Evolutionary conservation across 2,888 invertebrate species (phyloP).

Genomic region (Pandemis heparana): DNA sequence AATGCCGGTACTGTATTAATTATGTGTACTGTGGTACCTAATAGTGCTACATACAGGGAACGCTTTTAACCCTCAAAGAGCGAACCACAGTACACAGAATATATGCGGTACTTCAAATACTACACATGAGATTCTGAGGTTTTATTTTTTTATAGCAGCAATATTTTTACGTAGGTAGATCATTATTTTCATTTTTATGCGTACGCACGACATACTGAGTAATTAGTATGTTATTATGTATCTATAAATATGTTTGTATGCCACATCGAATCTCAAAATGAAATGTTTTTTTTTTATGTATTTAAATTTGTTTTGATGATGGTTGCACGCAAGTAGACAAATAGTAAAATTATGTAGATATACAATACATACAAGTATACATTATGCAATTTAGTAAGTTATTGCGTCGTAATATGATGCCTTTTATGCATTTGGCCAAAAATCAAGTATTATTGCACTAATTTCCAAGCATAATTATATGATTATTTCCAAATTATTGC

Average conservation of each 20-base stretch:
- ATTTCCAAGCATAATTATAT: not conserved
- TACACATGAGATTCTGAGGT: slow-evolving; percentile 29
- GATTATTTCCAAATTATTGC: not conserved
- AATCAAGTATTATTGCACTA: slow-evolving; percentile 34
- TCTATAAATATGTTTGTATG: slow-evolving; percentile 32
- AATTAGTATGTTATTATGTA: slow-evolving; percentile 15
- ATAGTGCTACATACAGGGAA: too few species aligned
- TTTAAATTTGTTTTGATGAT: slow-evolving; percentile 46
- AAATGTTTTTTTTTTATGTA: slow-evolving; percentile 46
- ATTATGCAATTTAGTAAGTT: slow-evolving; percentile 26
- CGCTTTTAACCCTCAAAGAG: not conserved
- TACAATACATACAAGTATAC: slow-evolving; percentile 7
- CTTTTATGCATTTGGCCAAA: slow-evolving; percentile 34
- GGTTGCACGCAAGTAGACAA: slow-evolving; percentile 42
- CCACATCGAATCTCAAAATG: slow-evolving; percentile 57
- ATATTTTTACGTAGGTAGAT: slow-evolving; percentile 42
- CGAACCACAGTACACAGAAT: not conserved
- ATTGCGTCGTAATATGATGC: slow-evolving; percentile 26
- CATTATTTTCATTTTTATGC: slow-evolving; percentile 25
- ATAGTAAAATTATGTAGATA: slow-evolving; percentile 16
- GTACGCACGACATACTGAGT: slow-evolving; percentile 20
- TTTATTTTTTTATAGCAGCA: slow-evolving; percentile 35
- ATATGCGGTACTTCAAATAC: not conserved
- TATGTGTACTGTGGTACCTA: not conserved
- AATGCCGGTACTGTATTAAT: not conserved